Evolutionary conservation across 2,113 vertebrate species (phyloP).

Genomic region (Perca schrenkii): DNA sequence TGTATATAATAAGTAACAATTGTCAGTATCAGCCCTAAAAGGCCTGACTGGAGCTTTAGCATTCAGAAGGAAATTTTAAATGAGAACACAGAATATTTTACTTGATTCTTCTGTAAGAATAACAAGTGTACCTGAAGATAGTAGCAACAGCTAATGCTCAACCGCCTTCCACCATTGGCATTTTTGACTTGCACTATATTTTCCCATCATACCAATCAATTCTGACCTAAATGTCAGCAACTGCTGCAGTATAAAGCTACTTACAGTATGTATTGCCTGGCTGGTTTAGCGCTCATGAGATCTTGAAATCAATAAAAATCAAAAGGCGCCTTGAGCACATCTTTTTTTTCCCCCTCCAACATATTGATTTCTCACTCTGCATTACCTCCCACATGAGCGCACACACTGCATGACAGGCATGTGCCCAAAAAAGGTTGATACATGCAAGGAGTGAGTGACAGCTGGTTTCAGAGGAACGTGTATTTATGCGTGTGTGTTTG

Average conservation of each 20-base stretch:
- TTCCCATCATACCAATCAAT: conserved; percentile 49
- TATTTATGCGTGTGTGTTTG: conserved; percentile 20
- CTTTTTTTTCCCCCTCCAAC: neutral
- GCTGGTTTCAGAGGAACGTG: conserved; percentile 58
- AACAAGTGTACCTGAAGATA: neutral
- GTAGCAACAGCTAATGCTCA: neutral
- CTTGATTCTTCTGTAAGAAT: neutral
- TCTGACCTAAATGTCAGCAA: conserved; percentile 43
- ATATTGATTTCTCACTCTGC: conserved; percentile 33
- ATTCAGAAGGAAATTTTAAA: neutral
- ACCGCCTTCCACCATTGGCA: neutral
- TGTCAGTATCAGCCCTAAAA: neutral
- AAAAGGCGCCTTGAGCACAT: neutral
- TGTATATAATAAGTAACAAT: neutral
- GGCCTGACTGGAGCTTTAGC: neutral
- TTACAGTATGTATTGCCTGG: conserved; percentile 19
- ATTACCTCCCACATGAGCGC: conserved; percentile 52
- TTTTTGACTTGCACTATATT: conserved; percentile 36
- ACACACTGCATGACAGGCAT: conserved; percentile 65
- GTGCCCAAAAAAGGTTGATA: conserved; percentile 83
- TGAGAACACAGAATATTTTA: neutral
- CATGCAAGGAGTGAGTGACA: conserved; percentile 60
- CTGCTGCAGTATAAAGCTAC: conserved; percentile 24
- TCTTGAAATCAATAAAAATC: conserved; percentile 47
- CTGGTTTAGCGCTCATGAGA: conserved; percentile 3